Evolutionary conservation across 2,797 vertebrate species (phyloP), one percentile per base, ranked within the genome.

Genomic region (Pelodytes ibericus): DNA sequence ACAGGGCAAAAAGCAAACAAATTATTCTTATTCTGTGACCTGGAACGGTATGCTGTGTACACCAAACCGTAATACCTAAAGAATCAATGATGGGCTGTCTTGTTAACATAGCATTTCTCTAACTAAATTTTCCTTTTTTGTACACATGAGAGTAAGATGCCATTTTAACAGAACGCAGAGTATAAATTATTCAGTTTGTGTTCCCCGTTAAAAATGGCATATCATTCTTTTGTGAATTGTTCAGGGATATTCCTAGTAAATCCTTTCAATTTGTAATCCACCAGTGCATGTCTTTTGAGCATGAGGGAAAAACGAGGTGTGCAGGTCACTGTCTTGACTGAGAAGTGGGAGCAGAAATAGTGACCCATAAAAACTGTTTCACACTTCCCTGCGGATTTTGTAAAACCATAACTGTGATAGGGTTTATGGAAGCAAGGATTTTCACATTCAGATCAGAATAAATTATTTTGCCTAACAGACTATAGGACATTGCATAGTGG

Each of bases 111-210:
- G 13, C 18, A 44, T 44, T 3, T 36, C 33, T 44, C 13, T 44
- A 44, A 44, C 10, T n/a, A n/a, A n/a, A n/a, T 44, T 16, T n/a
- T 53, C 8, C n/a, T 7, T 20, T 16, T 6, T 16, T 53, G 5
- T 7, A 6, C n/a, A 53, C n/a, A 53, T 2, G 4, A 20, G 16
- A 8, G 49, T 53, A 53, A 53, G 22, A 53, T 24, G 49, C 49
- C n/a, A 22, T 53, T 24, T 53, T 2, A 20, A 1, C 8, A 24
- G 49, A 7, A 24, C 20, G 24, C 49, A 24, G 49, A 65, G 30
- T 25, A 26, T 74, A 66, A 74, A 74, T 74, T 66, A 74, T 66
- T 66, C 62, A 75, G 66, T 24, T 68, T 47, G 63, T 68, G 16
- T 60, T 67, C 49, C 53, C 39, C 27, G 39, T 69, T 61, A 61